Evolutionary conservation across 2,797 vertebrate species (phyloP).

Genomic region (Urosaurus nigricauda): DNA sequence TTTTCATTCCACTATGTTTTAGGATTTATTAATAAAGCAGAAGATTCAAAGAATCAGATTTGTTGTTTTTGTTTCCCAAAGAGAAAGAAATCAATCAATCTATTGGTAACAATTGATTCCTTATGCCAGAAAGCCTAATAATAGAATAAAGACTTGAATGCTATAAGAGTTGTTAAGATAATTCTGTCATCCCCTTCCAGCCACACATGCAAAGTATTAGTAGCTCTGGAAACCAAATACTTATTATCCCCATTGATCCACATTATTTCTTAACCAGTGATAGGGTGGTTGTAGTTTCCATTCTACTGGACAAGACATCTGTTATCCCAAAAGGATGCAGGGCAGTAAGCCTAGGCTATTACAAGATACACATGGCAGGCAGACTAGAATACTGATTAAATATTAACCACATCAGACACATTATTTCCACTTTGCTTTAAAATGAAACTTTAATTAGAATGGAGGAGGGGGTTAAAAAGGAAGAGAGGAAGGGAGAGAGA

Average conservation of each 20-base stretch:
- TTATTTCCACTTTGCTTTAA: slow-evolving; percentile 70
- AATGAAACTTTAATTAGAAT: slow-evolving; percentile 70
- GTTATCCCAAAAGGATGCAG: slow-evolving; percentile 54
- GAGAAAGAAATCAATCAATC: slow-evolving; percentile 21
- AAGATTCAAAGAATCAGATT: background rate
- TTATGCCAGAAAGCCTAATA: slow-evolving; percentile 41
- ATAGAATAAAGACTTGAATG: slow-evolving; percentile 12
- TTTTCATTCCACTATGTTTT: slow-evolving; percentile 39
- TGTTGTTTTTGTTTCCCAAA: background rate
- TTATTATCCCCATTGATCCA: slow-evolving; percentile 65
- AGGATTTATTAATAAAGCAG: slow-evolving; percentile 6
- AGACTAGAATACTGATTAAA: slow-evolving; percentile 62
- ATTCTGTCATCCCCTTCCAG: slow-evolving; percentile 36
- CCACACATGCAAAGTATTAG: slow-evolving; percentile 32
- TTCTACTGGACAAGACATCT: slow-evolving; percentile 58
- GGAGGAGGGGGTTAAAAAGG: background rate
- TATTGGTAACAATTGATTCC: slow-evolving; percentile 39
- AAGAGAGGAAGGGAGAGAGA: slow-evolving; percentile 58
- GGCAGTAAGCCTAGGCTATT: slow-evolving; percentile 55
- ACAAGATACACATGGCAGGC: slow-evolving; percentile 59
- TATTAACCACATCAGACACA: slow-evolving; percentile 68
- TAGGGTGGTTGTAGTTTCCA: slow-evolving; percentile 60
- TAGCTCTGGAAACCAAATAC: slow-evolving; percentile 57
- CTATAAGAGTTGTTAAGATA: slow-evolving; percentile 58
- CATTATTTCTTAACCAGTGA: slow-evolving; percentile 46